phyloP scores from a whole-genome alignment of 2,797 vertebrate species.

The Sparus aurata region DNA sequence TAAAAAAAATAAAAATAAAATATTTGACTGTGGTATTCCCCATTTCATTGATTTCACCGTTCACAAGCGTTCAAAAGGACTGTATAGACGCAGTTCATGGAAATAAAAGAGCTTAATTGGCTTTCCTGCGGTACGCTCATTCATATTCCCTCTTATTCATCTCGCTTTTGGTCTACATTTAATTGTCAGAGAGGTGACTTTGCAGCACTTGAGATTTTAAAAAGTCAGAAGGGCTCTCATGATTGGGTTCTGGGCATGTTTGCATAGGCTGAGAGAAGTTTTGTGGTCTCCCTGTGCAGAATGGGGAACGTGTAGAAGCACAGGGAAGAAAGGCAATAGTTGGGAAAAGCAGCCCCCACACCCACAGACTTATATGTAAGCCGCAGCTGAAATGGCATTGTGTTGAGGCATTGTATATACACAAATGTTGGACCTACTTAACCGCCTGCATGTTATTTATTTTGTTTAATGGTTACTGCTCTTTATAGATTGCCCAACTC shows the following conservation, averaged over 20 bases:
- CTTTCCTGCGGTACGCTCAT: background rate
- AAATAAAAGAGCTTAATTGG: background rate
- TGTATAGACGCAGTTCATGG: background rate
- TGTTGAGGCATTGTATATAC: conserved; percentile 13
- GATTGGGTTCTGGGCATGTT: conserved; percentile 14
- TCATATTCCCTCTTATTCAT: background rate
- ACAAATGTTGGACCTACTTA: conserved; percentile 14
- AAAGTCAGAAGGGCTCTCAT: conserved; percentile 10
- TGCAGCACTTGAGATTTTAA: conserved; percentile 18
- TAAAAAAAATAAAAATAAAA: background rate
- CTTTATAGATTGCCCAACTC: conserved; percentile 19
- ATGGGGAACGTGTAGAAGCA: conserved; percentile 35
- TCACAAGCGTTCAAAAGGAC: background rate
- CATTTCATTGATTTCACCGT: conserved; percentile 5
- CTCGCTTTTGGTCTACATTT: background rate
- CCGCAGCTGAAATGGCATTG: conserved; percentile 29
- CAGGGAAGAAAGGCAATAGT: conserved; percentile 13
- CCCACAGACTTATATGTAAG: background rate
- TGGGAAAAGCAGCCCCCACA: conserved; percentile 35
- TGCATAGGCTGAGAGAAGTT: conserved; percentile 32
- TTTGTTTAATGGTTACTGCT: conserved; percentile 16
- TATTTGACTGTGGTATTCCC: background rate
- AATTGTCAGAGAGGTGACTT: conserved; percentile 17
- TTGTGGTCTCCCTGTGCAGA: conserved; percentile 29
- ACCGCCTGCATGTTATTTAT: conserved; percentile 24